These are phyloP conservation scores for Caenorhabditis latens DNA, from an alignment of 1,140 invertebrate genomes.

Conservation along the genomic window DNA sequence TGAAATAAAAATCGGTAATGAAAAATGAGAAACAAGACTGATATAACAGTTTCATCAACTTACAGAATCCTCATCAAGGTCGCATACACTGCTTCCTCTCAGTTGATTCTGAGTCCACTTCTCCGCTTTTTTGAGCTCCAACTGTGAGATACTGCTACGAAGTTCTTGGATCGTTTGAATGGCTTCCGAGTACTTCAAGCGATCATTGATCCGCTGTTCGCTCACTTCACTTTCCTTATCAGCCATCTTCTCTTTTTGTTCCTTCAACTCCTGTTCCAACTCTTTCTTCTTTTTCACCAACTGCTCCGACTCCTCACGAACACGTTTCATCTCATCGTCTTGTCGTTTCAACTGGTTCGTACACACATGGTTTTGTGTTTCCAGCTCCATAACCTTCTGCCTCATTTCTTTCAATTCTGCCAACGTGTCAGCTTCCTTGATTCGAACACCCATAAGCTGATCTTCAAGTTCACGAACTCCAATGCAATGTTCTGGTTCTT, in stretches of 20 bases:
- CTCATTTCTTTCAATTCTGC: conserved; percentile 93
- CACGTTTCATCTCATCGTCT: conserved; percentile 90
- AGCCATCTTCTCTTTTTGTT: conserved; percentile 88
- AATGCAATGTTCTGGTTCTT: conserved; percentile 81
- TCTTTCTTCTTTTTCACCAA: conserved; percentile 83
- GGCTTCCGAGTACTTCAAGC: conserved; percentile 93
- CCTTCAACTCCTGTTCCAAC: conserved; percentile 84
- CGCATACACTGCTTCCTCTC: conserved; percentile 70
- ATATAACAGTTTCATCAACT: background rate
- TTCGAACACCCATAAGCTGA: conserved; percentile 89
- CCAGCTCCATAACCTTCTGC: conserved; percentile 96
- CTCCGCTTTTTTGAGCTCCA: conserved; percentile 85
- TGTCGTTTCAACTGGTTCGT: conserved; percentile 92
- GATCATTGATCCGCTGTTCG: conserved; percentile 92
- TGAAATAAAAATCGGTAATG: conserved; percentile 1
- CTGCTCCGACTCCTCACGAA: conserved; percentile 85
- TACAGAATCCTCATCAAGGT: conserved; percentile 76
- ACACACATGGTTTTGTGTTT: conserved; percentile 93
- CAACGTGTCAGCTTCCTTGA: conserved; percentile 90
- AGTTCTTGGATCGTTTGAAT: conserved; percentile 93
- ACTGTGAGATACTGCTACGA: conserved; percentile 90
- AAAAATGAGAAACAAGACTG: no score
- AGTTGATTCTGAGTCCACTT: conserved; percentile 73
- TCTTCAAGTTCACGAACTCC: conserved; percentile 83
- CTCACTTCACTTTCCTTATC: conserved; percentile 89